Evolutionary conservation across 1,140 invertebrate species (phyloP).

Genomic region (Drosophila bipectinata): DNA sequence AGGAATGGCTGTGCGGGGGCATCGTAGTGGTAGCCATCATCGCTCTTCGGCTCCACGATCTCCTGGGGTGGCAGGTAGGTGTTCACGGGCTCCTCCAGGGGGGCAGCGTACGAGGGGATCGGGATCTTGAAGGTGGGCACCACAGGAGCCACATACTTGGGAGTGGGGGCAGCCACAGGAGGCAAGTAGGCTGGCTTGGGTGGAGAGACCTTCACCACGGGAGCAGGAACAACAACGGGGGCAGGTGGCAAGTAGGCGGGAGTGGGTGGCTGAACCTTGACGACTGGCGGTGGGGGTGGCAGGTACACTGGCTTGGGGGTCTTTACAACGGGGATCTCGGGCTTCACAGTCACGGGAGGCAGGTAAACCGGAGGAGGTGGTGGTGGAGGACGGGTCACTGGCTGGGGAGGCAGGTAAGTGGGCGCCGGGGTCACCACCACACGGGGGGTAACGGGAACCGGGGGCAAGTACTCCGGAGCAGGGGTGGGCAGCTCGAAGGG

Average conservation of each 20-base stretch:
- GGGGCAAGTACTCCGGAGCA: constrained; percentile 48
- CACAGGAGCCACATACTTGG: constrained; percentile 22
- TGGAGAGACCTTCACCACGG: constrained; percentile 1
- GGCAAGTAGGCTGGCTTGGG: constrained; percentile 44
- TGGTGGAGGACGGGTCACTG: constrained; percentile 8
- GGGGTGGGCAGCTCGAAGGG: constrained; percentile 68
- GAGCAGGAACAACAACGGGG: constrained; percentile 4
- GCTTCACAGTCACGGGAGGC: constrained; percentile 22
- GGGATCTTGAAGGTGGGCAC: constrained; percentile 64
- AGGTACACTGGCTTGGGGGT: constrained; percentile 32
- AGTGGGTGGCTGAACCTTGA: constrained; percentile 21
- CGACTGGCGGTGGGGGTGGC: constrained; percentile 22
- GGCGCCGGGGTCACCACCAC: constrained; percentile 39
- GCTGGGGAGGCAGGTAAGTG: constrained; percentile 55
- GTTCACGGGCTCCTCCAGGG: constrained; percentile 61
- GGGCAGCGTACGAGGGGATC: constrained; percentile 76
- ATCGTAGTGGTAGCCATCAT: constrained; percentile 76
- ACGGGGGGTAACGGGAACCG: constrained; percentile 25
- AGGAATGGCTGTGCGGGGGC: constrained; percentile 61
- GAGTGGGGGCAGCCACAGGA: constrained; percentile 19
- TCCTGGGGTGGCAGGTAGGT: constrained; percentile 68
- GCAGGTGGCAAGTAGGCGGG: constrained; percentile 50
- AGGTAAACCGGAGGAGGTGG: constrained; percentile 17
- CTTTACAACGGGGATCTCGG: constrained; percentile 22
- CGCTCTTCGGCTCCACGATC: constrained; percentile 51